These are phyloP conservation scores for Euplexia lucipara DNA, from an alignment of 2,888 invertebrate species.

Conservation along the genomic window DNA sequence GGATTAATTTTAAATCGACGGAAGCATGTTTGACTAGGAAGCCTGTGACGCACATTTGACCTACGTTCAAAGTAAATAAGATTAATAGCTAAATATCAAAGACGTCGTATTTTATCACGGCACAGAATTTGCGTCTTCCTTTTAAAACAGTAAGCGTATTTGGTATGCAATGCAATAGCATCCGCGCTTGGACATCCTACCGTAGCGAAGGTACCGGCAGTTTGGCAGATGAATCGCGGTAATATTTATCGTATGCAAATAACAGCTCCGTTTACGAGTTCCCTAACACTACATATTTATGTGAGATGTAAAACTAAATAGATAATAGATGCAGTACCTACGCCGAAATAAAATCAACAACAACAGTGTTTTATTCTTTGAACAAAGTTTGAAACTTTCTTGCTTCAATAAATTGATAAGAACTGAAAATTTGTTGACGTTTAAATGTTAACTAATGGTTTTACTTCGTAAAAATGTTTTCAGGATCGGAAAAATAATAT, in stretches of 20 bases:
- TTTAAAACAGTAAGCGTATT: constrained; percentile 29
- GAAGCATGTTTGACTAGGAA: constrained; percentile 31
- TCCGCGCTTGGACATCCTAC: constrained; percentile 21
- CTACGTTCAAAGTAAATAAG: constrained; percentile 14
- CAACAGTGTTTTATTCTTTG: background rate
- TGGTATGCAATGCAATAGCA: constrained; percentile 32
- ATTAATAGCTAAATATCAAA: constrained; percentile 15
- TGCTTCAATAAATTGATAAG: constrained; percentile 2
- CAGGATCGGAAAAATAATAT: constrained; percentile 5
- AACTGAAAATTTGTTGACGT: constrained; percentile 14
- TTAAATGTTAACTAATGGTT: constrained; percentile 21
- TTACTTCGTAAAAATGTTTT: background rate
- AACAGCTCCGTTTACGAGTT: constrained; percentile 7
- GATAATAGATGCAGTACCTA: too few species aligned
- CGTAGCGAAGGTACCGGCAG: constrained; percentile 3
- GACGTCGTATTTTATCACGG: constrained; percentile 22
- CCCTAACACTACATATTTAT: background rate
- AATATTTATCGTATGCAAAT: constrained; percentile 50
- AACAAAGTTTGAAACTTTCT: constrained; percentile 3
- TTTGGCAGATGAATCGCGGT: constrained; percentile 53
- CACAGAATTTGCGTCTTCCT: constrained; percentile 9
- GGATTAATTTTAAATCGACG: constrained; percentile 23
- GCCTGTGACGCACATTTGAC: constrained; percentile 23
- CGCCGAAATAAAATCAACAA: background rate
- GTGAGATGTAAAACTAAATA: background rate